phyloP scores from a whole-genome alignment of 2,113 vertebrate genomes.

The Gobius niger region DNA sequence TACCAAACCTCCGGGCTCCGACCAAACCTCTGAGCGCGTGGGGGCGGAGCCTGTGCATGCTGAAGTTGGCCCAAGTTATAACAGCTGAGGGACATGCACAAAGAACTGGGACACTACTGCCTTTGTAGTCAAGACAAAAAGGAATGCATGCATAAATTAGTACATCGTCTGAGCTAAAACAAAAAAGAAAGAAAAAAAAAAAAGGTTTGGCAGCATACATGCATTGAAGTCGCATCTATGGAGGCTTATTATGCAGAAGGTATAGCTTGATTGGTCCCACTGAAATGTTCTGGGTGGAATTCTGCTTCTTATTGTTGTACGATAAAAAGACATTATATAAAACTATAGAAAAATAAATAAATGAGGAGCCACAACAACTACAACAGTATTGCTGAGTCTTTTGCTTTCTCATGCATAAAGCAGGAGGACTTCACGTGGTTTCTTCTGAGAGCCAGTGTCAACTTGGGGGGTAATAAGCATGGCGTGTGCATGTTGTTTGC shows the following conservation, averaged over 20 bases:
- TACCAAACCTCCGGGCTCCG: conserved; percentile 21
- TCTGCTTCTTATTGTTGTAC: conserved; percentile 19
- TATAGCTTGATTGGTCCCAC: conserved; percentile 53
- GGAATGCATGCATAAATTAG: conserved; percentile 77
- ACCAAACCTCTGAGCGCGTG: conserved; percentile 20
- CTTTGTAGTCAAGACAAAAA: conserved; percentile 78
- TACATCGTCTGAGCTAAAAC: conserved; percentile 51
- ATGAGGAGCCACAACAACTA: neutral
- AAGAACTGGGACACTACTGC: conserved; percentile 62
- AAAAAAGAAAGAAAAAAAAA: conserved; percentile 42
- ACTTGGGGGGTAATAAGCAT: conserved; percentile 6
- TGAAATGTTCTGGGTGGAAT: conserved; percentile 30
- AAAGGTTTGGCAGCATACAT: conserved; percentile 32
- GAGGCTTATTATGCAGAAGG: conserved; percentile 46
- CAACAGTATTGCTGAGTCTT: neutral
- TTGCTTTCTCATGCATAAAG: neutral
- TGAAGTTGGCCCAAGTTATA: conserved; percentile 40
- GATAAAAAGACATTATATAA: neutral
- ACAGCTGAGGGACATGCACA: conserved; percentile 56
- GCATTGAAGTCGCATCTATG: conserved; percentile 29
- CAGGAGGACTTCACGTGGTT: neutral
- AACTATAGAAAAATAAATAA: neutral
- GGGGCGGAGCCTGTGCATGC: conserved; percentile 14
- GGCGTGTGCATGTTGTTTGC: conserved; percentile 29
- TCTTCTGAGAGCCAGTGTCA: neutral